phyloP scores from a whole-genome alignment of 2,888 invertebrate species.

The Sthenelais limicola region DNA sequence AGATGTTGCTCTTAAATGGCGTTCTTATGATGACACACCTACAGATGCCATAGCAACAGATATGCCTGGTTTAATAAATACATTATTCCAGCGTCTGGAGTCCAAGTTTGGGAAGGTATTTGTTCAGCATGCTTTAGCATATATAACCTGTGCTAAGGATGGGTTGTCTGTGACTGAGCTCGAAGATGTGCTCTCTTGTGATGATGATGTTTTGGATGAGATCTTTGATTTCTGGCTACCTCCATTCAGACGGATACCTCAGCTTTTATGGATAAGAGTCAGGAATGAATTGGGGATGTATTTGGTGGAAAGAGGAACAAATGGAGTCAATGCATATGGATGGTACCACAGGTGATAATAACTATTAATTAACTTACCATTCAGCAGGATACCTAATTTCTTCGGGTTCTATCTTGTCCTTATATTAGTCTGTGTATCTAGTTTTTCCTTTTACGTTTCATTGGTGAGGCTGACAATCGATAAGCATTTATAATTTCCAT shows the following conservation, averaged over 20 bases:
- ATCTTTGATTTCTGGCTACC: constrained; percentile 55
- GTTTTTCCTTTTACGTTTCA: no score
- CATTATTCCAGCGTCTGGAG: constrained; percentile 50
- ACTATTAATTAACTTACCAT: no score
- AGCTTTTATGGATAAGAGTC: constrained; percentile 51
- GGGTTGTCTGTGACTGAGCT: constrained; percentile 52
- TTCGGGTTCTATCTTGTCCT: no score
- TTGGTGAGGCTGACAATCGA: no score
- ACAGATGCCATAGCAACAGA: constrained; percentile 36
- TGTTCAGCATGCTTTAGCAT: constrained; percentile 50
- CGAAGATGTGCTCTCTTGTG: constrained; percentile 54
- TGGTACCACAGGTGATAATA: constrained; percentile 55
- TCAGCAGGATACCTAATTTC: no score
- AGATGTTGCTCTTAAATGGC: constrained; percentile 50
- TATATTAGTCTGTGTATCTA: no score
- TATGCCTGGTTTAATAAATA: constrained; percentile 45
- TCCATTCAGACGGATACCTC: constrained; percentile 58
- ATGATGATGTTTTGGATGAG: constrained; percentile 53
- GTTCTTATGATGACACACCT: constrained; percentile 51
- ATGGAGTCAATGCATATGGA: constrained; percentile 48
- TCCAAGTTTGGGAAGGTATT: constrained; percentile 44
- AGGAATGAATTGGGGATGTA: constrained; percentile 49
- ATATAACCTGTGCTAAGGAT: constrained; percentile 51
- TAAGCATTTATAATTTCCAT: no score
- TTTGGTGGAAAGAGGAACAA: constrained; percentile 52